Conservation (phyloP, 2,888 invertebrate species). For the Entomobrya multifasciata region DNA sequence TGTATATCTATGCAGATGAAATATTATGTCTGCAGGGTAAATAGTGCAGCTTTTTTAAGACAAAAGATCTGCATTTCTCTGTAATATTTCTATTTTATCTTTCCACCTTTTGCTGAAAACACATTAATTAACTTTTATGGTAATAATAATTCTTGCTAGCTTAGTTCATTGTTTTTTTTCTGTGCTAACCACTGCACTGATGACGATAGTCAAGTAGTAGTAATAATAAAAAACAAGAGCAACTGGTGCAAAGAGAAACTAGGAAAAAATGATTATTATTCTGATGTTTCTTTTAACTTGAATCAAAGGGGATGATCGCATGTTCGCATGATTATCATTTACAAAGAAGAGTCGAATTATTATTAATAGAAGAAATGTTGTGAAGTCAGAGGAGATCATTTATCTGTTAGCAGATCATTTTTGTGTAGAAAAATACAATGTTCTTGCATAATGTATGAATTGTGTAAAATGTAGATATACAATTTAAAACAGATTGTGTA, state of each 20-base stretch:
- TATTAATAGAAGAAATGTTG: neutral
- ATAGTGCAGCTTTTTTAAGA: conserved; percentile 9
- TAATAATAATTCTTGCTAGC: conserved; percentile 25
- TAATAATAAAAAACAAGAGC: conserved; percentile 14
- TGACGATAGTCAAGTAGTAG: neutral
- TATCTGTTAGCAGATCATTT: conserved; percentile 48
- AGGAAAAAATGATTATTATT: neutral
- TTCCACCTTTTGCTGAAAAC: conserved; percentile 47
- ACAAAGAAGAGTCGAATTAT: conserved; percentile 2
- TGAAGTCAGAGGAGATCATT: conserved; percentile 43
- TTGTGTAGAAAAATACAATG: conserved; percentile 15
- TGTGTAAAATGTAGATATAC: neutral
- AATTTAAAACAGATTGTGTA: neutral
- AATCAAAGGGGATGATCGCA: conserved; percentile 20
- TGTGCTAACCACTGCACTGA: neutral
- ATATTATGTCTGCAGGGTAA: conserved; percentile 30
- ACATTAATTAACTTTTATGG: conserved; percentile 56
- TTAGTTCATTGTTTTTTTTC: too few relatives aligned
- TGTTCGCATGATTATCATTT: conserved; percentile 10
- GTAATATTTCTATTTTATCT: conserved; percentile 36
- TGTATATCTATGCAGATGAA: conserved; percentile 45
- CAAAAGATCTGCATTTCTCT: conserved; percentile 27
- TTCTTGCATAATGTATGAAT: conserved; percentile 39
- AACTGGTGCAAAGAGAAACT: conserved; percentile 50
- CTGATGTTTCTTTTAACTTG: conserved; percentile 6